These are phyloP conservation scores for Ophiodon elongatus DNA, from an alignment of 2,113 vertebrate species.

Conservation along the genomic window DNA sequence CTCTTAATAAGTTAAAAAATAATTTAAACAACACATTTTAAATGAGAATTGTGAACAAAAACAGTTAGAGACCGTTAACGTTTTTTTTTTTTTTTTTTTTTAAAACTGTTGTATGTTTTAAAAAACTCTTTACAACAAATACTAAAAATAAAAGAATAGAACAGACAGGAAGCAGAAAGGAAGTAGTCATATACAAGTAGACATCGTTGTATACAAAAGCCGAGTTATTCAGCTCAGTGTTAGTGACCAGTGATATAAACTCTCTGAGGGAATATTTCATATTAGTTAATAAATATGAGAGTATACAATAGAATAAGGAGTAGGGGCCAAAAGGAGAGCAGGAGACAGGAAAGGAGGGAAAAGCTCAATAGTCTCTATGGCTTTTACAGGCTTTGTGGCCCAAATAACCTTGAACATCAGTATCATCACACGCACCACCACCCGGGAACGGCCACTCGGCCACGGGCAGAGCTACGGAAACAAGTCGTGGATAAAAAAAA, in stretches of 20 bases:
- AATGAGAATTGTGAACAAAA: constrained; percentile 61
- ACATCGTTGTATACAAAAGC: constrained; percentile 81
- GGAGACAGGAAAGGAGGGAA: constrained; percentile 37
- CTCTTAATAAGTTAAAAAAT: constrained; percentile 83
- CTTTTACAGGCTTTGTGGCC: constrained; percentile 73
- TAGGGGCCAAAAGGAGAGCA: constrained; percentile 1
- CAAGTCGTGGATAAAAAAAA: not conserved
- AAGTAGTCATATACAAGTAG: constrained; percentile 71
- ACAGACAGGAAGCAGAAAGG: constrained; percentile 67
- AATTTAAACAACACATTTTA: constrained; percentile 80
- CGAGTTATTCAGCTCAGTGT: constrained; percentile 78
- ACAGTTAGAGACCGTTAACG: constrained; percentile 55
- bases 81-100: constrained; percentile 12
- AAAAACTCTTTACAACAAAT: constrained; percentile 66
- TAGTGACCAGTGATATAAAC: constrained; percentile 84
- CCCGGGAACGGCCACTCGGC: not conserved
- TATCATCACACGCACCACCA: not conserved
- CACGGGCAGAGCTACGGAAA: constrained; percentile 42
- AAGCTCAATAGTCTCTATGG: constrained; percentile 76
- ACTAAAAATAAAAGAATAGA: constrained; percentile 60
- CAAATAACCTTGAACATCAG: constrained; percentile 53
- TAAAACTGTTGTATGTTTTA: constrained; percentile 58
- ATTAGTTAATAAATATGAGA: constrained; percentile 81
- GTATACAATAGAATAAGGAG: constrained; percentile 69
- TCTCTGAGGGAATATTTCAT: constrained; percentile 76